Conservation (phyloP, 2,113 vertebrate genomes). For the Falco punctatus region DNA sequence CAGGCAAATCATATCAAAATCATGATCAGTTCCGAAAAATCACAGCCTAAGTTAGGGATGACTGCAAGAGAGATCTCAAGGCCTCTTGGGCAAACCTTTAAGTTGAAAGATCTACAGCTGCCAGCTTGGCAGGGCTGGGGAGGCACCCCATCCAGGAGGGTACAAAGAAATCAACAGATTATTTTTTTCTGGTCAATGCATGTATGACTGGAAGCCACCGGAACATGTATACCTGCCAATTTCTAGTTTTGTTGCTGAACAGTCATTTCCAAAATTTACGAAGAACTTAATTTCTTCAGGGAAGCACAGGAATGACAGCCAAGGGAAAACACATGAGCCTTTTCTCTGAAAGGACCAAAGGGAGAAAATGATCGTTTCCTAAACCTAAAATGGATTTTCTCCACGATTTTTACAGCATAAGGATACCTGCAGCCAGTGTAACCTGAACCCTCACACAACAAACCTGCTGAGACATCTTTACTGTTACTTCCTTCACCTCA, state of each 20-base stretch:
- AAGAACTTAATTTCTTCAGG: neutral
- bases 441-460: neutral
- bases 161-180: neutral
- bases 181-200: neutral
- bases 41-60: neutral
- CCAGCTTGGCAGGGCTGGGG: too few relatives aligned
- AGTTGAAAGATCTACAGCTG: neutral
- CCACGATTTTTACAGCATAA: fast-evolving
- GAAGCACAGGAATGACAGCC: neutral
- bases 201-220: neutral
- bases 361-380: neutral
- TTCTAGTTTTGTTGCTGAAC: neutral
- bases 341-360: neutral
- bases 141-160: neutral
- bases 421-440: neutral
- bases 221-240: neutral
- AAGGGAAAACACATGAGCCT: neutral
- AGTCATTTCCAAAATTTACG: neutral
- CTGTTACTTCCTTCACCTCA: slow-evolving; percentile 6
- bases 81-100: neutral
- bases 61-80: neutral
- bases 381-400: neutral
- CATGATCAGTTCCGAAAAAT: neutral
- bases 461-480: slow-evolving; percentile 22
- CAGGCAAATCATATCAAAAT: neutral